Evolutionary conservation across 2,888 invertebrate species (phyloP).

Genomic region (Coenonympha glycerion): DNA sequence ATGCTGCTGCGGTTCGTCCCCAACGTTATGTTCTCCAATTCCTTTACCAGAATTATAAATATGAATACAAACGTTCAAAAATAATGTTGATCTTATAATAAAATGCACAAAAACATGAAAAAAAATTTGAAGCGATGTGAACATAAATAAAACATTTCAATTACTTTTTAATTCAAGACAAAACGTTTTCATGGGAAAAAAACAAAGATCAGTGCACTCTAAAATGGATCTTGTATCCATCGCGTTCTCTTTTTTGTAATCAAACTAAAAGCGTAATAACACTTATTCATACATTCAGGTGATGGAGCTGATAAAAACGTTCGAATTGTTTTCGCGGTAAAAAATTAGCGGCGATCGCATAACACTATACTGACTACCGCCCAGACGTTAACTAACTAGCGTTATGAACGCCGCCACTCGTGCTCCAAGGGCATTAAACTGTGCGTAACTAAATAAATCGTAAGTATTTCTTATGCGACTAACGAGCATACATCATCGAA

Average conservation of each 20-base stretch:
- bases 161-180: neutral
- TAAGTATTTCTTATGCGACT: slow-evolving; percentile 48
- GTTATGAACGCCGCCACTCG: slow-evolving; percentile 44
- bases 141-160: no score
- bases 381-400: slow-evolving; percentile 48
- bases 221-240: neutral
- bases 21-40: slow-evolving; percentile 80
- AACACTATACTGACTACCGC: slow-evolving; percentile 30
- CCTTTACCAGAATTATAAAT: slow-evolving; percentile 47
- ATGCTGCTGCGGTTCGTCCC: slow-evolving; percentile 77
- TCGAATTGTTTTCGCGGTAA: slow-evolving; percentile 11
- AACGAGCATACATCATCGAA: slow-evolving; percentile 52
- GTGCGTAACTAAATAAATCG: slow-evolving; percentile 59
- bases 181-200: neutral
- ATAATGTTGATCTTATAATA: neutral
- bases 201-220: neutral
- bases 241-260: slow-evolving; percentile 1
- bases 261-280: slow-evolving; percentile 7
- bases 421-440: slow-evolving; percentile 62
- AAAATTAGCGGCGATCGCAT: slow-evolving; percentile 15
- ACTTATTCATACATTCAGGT: neutral
- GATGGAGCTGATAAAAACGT: neutral
- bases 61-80: neutral
- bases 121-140: no score
- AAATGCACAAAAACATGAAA: neutral